Conservation (phyloP, 1,140 invertebrate species). For the Aphaenogaster ashmeadi region DNA sequence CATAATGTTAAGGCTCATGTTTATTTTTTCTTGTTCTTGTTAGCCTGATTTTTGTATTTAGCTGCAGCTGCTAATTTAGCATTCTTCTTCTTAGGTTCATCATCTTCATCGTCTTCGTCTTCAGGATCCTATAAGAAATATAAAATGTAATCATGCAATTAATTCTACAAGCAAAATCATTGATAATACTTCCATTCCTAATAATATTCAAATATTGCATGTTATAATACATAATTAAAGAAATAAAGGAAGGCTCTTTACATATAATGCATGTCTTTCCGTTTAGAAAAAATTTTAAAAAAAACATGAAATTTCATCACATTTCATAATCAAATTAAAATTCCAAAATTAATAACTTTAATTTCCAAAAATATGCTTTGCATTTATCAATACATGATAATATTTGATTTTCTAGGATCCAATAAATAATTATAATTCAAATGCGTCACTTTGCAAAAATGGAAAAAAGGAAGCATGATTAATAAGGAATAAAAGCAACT, state of each 20-base stretch:
- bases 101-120: conserved; percentile 86
- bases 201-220: conserved; percentile 15
- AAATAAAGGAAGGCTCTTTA: background rate
- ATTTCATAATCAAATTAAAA: conserved; percentile 13
- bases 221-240: background rate
- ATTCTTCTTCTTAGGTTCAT: conserved; percentile 86
- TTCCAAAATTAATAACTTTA: background rate
- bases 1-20: conserved; percentile 71
- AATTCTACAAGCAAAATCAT: background rate
- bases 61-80: conserved; percentile 80
- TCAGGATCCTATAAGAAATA: conserved; percentile 82
- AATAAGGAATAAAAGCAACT: conserved; percentile 77
- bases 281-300: background rate
- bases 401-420: background rate
- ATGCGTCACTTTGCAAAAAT: conserved; percentile 5
- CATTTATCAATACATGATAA: background rate
- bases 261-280: conserved; percentile 1
- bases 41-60: conserved; percentile 85
- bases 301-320: background rate
- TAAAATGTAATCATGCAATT: conserved; percentile 30
- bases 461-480: conserved; percentile 73
- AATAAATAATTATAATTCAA: conserved; percentile 29
- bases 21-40: conserved; percentile 87
- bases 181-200: background rate
- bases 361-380: background rate